phyloP scores from a whole-genome alignment of 2,888 invertebrate genomes.

The Pecten maximus region DNA sequence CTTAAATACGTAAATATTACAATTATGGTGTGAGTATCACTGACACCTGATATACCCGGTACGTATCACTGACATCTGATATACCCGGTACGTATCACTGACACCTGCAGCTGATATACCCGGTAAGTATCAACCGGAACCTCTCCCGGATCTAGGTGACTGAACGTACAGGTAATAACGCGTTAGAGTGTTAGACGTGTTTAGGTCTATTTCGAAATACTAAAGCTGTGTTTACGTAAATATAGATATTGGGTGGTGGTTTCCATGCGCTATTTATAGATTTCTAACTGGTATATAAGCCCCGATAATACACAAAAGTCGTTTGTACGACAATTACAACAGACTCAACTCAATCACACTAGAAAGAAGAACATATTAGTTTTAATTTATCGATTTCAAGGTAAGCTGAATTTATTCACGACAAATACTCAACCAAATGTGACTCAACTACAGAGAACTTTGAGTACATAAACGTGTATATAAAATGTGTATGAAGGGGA shows the following conservation, averaged over 20 bases:
- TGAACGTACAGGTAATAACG: background rate
- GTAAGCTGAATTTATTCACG: background rate
- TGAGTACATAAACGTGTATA: too few relatives aligned
- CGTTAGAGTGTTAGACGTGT: background rate
- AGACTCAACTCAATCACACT: background rate
- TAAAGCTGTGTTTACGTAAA: background rate
- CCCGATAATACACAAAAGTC: background rate
- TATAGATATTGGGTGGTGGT: background rate
- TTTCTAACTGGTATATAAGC: background rate
- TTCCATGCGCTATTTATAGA: slow-evolving; percentile 13
- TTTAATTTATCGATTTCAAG: background rate
- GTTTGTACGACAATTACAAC: background rate
- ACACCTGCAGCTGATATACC: background rate
- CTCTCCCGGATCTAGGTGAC: background rate
- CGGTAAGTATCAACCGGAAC: background rate
- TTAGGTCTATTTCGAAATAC: background rate
- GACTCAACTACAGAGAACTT: too few relatives aligned
- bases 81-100: too few relatives aligned
- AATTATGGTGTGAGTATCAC: too few relatives aligned
- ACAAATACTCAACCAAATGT: too few relatives aligned
- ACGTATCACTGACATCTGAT: too few relatives aligned
- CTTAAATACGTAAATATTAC: too few relatives aligned
- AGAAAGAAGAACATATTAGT: background rate
- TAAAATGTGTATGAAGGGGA: too few relatives aligned
- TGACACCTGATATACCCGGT: too few relatives aligned